A percentile compares a stretch with the other conserved stretches of the same genome.
phyloP scores from a whole-genome alignment of 2,113 vertebrate species.

The Thalassarche chlororhynchos region DNA sequence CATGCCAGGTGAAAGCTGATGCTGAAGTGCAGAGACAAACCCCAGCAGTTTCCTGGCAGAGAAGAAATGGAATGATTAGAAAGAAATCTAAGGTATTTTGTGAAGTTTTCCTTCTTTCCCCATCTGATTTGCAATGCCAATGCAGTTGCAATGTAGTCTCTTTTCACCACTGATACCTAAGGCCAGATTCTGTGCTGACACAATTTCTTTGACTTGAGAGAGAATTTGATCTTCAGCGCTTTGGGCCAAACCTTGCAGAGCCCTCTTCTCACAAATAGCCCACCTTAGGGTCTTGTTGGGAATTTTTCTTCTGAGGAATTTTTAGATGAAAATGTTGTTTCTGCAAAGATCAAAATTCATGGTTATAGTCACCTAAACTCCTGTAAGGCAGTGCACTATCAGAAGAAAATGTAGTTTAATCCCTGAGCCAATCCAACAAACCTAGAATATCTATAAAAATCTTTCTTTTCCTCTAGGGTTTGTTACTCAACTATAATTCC shows the following conservation, averaged over 20 bases:
- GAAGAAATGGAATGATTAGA: neutral
- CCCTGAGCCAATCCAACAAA: neutral
- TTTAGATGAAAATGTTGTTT: slow-evolving; percentile 38
- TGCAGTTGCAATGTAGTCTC: neutral
- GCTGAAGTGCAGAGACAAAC: neutral
- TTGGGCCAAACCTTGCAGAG: slow-evolving; percentile 33
- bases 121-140: slow-evolving; percentile 67
- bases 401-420: slow-evolving; percentile 6
- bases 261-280: neutral
- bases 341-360: neutral
- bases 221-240: slow-evolving; percentile 51
- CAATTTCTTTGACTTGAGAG: slow-evolving; percentile 60
- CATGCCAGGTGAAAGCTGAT: neutral
- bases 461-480: neutral
- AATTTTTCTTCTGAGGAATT: slow-evolving; percentile 29
- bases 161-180: slow-evolving; percentile 32
- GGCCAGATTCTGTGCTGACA: slow-evolving; percentile 66
- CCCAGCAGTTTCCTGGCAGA: neutral
- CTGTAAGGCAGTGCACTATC: neutral
- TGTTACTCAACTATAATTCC: neutral
- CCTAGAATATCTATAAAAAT: neutral
- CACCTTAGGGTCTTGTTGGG: slow-evolving; percentile 12
- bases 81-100: neutral
- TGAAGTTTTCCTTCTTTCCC: slow-evolving; percentile 4
- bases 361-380: neutral